phyloP scores from a whole-genome alignment of 2,888 invertebrate species.

The Perizoma flavofasciatum region DNA sequence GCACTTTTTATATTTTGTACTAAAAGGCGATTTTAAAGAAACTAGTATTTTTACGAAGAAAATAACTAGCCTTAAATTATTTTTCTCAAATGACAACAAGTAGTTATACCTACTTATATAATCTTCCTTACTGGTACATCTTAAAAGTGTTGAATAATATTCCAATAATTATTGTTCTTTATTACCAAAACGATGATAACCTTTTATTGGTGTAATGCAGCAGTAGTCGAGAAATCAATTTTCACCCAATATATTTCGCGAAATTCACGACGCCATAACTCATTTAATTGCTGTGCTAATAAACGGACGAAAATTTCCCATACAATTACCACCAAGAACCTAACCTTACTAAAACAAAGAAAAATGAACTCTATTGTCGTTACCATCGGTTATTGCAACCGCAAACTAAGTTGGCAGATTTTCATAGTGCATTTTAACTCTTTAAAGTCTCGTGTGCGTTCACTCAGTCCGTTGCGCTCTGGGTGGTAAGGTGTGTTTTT shows the following conservation, averaged over 20 bases:
- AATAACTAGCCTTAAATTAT: too few relatives aligned
- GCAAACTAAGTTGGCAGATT: constrained; percentile 44
- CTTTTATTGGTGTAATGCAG: constrained; percentile 17
- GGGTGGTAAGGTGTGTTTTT: constrained; percentile 39
- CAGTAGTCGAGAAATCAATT: constrained; percentile 61
- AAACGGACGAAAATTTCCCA: constrained; percentile 72
- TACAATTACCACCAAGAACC: constrained; percentile 37
- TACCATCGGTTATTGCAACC: constrained; percentile 20
- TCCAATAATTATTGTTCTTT: constrained; percentile 2
- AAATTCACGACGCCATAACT: constrained; percentile 64
- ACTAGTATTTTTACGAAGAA: too few relatives aligned
- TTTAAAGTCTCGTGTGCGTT: constrained; percentile 42
- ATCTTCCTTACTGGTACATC: too few relatives aligned
- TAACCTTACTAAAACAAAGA: constrained; percentile 14
- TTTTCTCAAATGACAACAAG: too few relatives aligned
- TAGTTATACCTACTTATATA: too few relatives aligned
- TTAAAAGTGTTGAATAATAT: constrained; percentile 31
- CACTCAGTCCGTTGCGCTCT: constrained; percentile 32
- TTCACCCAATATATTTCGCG: constrained; percentile 64
- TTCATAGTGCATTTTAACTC: constrained; percentile 60
- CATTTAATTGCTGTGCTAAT: constrained; percentile 66
- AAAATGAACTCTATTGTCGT: constrained; percentile 36
- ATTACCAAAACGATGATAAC: constrained; percentile 4
- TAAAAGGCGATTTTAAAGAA: too few relatives aligned
- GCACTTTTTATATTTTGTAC: not conserved